Percentiles rank a stretch among this genome's conserved stretches.
Evolutionary conservation across 1,140 invertebrate genomes (phyloP).

Genomic region (Phthorimaea operculella): DNA sequence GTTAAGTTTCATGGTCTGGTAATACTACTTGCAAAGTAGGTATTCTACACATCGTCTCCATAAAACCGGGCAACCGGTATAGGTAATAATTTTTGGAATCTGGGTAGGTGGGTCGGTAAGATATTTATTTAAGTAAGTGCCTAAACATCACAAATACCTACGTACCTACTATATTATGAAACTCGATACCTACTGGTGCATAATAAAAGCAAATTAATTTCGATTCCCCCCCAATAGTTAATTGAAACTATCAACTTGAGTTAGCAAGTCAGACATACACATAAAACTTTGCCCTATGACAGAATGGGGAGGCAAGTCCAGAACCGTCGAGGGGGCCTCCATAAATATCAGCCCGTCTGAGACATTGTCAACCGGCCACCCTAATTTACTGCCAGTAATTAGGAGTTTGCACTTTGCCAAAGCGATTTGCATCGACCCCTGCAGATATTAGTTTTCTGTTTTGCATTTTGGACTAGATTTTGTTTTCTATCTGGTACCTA

Average conservation of each 20-base stretch:
- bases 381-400: slow-evolving; percentile 66
- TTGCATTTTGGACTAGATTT: neutral
- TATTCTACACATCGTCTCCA: too few relatives aligned
- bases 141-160: too few relatives aligned
- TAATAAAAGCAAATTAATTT: too few relatives aligned
- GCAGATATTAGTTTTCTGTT: slow-evolving; percentile 3
- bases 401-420: slow-evolving; percentile 67
- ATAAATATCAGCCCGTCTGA: slow-evolving; percentile 62
- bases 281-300: slow-evolving; percentile 32
- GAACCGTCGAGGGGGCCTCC: slow-evolving; percentile 30
- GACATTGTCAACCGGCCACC: slow-evolving; percentile 64
- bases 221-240: neutral
- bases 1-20: too few relatives aligned
- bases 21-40: too few relatives aligned
- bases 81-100: too few relatives aligned
- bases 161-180: too few relatives aligned
- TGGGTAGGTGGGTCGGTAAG: too few relatives aligned
- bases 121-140: too few relatives aligned
- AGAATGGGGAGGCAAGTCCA: slow-evolving; percentile 28
- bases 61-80: too few relatives aligned
- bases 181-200: too few relatives aligned
- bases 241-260: neutral
- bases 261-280: slow-evolving; percentile 8
- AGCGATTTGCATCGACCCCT: slow-evolving; percentile 64
- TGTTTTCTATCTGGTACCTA: neutral